phyloP scores from a whole-genome alignment of 2,888 invertebrate genomes.

The Agrotis segetum region DNA sequence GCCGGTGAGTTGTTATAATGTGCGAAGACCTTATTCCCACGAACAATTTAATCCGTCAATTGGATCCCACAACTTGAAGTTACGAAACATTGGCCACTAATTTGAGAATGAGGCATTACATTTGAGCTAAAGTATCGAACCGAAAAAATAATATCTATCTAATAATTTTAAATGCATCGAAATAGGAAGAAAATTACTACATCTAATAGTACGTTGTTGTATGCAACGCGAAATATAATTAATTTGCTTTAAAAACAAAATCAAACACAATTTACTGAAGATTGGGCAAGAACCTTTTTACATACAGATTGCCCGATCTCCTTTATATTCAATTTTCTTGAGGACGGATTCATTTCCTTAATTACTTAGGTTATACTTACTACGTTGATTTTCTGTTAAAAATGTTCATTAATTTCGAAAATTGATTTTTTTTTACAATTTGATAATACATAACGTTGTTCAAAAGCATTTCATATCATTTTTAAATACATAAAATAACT shows the following conservation, averaged over 20 bases:
- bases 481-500: background rate
- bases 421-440: background rate
- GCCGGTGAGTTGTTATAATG: no score
- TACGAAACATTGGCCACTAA: background rate
- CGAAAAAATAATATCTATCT: slow-evolving; percentile 26
- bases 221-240: slow-evolving; percentile 1
- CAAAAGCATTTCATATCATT: background rate
- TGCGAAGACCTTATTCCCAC: no score
- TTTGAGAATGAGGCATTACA: slow-evolving; percentile 23
- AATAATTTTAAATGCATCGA: slow-evolving; percentile 67
- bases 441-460: background rate
- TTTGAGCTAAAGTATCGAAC: slow-evolving; percentile 60
- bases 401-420: background rate
- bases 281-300: background rate
- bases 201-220: slow-evolving; percentile 28
- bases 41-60: no score
- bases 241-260: background rate
- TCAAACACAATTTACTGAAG: background rate
- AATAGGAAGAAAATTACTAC: slow-evolving; percentile 64
- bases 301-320: background rate
- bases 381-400: background rate
- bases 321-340: background rate
- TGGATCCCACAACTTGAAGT: background rate
- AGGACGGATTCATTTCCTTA: slow-evolving; percentile 18
- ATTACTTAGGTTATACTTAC: background rate